These are phyloP conservation scores for Origma solitaria DNA, from an alignment of 2,113 vertebrate genomes.

Conservation along the genomic window DNA sequence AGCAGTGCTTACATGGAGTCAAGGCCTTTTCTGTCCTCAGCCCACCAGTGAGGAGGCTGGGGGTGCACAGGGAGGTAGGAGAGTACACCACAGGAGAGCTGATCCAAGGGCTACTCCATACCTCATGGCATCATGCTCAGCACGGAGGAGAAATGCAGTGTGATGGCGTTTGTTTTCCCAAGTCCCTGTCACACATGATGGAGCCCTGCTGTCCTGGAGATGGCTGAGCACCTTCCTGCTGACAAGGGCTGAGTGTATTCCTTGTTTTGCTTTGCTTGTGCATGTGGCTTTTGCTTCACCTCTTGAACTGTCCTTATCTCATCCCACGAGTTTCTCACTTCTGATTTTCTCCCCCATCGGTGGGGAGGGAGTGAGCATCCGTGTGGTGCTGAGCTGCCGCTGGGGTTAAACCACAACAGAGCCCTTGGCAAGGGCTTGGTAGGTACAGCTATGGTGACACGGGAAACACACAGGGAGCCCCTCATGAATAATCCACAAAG, in stretches of 20 bases:
- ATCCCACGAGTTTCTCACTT: neutral
- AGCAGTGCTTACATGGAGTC: neutral
- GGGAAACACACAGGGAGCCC: neutral
- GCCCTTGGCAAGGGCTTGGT: neutral
- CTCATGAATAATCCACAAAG: neutral
- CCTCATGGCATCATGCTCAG: rapidly evolving
- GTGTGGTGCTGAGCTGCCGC: neutral
- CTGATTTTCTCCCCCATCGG: neutral
- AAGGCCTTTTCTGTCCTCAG: neutral
- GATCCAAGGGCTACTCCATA: neutral
- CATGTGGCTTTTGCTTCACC: neutral
- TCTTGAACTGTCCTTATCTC: neutral
- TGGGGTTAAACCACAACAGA: neutral
- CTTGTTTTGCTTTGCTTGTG: neutral
- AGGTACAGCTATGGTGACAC: neutral
- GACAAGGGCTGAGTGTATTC: neutral
- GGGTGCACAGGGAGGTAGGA: neutral
- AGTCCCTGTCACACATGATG: rapidly evolving
- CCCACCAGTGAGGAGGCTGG: neutral
- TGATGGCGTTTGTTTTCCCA: neutral
- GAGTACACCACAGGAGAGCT: neutral
- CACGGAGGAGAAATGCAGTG: neutral
- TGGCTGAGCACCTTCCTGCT: neutral
- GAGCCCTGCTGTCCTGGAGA: neutral
- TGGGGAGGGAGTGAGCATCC: neutral